These are phyloP conservation scores for Embidobia sp. DNA, from an alignment of 2,888 invertebrate species.

Conservation along the genomic window DNA sequence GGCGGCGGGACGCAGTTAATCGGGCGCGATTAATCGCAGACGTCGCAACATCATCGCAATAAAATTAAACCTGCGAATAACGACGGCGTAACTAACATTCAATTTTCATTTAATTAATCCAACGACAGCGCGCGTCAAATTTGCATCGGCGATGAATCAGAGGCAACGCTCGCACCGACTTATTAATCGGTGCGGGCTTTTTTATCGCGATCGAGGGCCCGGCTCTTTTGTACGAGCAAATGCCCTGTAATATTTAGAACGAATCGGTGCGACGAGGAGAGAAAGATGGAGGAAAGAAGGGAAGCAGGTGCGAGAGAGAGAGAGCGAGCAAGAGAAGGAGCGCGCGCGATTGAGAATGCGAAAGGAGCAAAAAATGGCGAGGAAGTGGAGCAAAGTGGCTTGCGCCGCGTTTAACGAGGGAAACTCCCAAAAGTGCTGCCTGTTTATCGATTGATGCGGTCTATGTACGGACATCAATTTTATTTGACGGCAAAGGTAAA, in stretches of 20 bases:
- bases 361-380: slow-evolving; percentile 46
- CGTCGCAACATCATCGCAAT: slow-evolving; percentile 25
- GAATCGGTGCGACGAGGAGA: slow-evolving; percentile 31
- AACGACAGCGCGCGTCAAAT: slow-evolving; percentile 37
- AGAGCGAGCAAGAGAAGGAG: slow-evolving; percentile 21
- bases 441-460: slow-evolving; percentile 65
- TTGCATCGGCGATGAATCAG: slow-evolving; percentile 26
- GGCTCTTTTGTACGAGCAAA: slow-evolving; percentile 38
- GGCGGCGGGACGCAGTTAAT: slow-evolving; percentile 16
- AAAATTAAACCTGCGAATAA: slow-evolving; percentile 31
- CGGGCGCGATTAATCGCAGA: slow-evolving; percentile 42
- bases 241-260: slow-evolving; percentile 51
- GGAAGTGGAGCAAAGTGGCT: slow-evolving; percentile 64
- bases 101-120: slow-evolving; percentile 56
- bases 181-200: slow-evolving; percentile 29
- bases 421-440: slow-evolving; percentile 64
- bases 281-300: too few relatives aligned
- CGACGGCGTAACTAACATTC: slow-evolving; percentile 42
- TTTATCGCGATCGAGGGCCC: slow-evolving; percentile 12
- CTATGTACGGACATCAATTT: slow-evolving; percentile 63
- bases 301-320: too few relatives aligned
- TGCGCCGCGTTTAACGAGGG: slow-evolving; percentile 62
- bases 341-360: slow-evolving; percentile 14
- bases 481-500: slow-evolving; percentile 50
- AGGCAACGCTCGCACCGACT: slow-evolving; percentile 12